Conservation (phyloP, 2,888 invertebrate species). For the Himalopsyche tibetana region DNA sequence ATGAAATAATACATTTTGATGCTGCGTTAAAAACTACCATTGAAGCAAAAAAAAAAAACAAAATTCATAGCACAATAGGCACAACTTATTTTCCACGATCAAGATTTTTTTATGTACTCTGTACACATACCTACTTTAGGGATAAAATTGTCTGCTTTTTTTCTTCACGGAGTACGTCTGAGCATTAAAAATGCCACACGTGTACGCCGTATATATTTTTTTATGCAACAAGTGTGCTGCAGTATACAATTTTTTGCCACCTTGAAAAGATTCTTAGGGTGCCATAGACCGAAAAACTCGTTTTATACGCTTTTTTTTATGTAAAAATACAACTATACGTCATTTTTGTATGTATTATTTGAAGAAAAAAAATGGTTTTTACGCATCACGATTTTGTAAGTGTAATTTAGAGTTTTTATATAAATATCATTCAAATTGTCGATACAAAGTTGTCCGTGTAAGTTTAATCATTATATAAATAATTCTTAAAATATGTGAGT, state of each 20-base stretch:
- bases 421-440: no score
- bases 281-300: no score
- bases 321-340: no score
- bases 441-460: no score
- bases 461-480: no score
- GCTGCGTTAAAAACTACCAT: conserved; percentile 53
- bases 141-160: not conserved
- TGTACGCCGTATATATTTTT: not conserved
- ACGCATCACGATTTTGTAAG: no score
- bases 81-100: conserved; percentile 47
- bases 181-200: not conserved
- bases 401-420: no score
- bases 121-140: not conserved
- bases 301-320: no score
- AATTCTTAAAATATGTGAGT: no score
- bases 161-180: not conserved
- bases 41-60: conserved; percentile 54
- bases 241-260: not conserved
- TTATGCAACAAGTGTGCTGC: conserved; percentile 12
- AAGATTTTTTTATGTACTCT: not conserved
- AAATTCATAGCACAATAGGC: conserved; percentile 49
- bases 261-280: no score
- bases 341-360: no score
- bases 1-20: conserved; percentile 52
- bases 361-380: no score